phyloP scores from a whole-genome alignment of 2,113 vertebrate genomes.

The Lampris incognitus region DNA sequence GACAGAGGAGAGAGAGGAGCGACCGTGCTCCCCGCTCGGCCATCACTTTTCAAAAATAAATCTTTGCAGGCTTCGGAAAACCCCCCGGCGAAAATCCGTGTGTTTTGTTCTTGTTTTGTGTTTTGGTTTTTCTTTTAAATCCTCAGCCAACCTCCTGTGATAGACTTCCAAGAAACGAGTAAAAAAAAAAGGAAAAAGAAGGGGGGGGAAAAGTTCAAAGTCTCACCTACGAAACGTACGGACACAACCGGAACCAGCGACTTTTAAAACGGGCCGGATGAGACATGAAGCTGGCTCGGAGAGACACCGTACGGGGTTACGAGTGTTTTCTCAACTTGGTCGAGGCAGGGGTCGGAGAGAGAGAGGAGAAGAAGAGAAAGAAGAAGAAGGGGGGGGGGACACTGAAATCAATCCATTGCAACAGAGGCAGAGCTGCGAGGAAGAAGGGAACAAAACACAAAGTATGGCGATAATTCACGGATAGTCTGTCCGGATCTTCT shows the following conservation, averaged over 20 bases:
- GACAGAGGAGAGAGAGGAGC: slow-evolving; percentile 84
- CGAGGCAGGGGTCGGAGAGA: slow-evolving; percentile 67
- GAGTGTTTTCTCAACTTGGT: slow-evolving; percentile 79
- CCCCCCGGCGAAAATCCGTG: slow-evolving; percentile 44
- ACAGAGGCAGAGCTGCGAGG: slow-evolving; percentile 54
- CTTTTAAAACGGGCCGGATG: slow-evolving; percentile 69
- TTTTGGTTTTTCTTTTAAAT: slow-evolving; percentile 34
- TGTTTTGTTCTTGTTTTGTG: too few relatives aligned
- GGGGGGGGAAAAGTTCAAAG: slow-evolving; percentile 73
- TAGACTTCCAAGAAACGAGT: slow-evolving; percentile 15
- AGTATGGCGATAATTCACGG: slow-evolving; percentile 15
- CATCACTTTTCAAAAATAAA: slow-evolving; percentile 84
- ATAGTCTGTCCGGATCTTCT: slow-evolving; percentile 18
- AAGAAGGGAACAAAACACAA: slow-evolving; percentile 9
- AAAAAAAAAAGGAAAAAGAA: background rate
- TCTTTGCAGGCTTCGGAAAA: slow-evolving; percentile 73
- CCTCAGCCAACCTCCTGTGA: slow-evolving; percentile 56
- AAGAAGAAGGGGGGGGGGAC: slow-evolving; percentile 58
- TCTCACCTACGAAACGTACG: slow-evolving; percentile 54
- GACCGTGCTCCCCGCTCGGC: slow-evolving; percentile 85
- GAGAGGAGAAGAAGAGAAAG: slow-evolving; percentile 15
- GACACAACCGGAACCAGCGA: slow-evolving; percentile 75
- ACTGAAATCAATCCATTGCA: slow-evolving; percentile 82
- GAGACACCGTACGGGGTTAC: slow-evolving; percentile 66
- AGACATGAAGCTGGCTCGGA: slow-evolving; percentile 75